phyloP scores from a whole-genome alignment of 2,797 vertebrate genomes.

The Micrastur ruficollis region DNA sequence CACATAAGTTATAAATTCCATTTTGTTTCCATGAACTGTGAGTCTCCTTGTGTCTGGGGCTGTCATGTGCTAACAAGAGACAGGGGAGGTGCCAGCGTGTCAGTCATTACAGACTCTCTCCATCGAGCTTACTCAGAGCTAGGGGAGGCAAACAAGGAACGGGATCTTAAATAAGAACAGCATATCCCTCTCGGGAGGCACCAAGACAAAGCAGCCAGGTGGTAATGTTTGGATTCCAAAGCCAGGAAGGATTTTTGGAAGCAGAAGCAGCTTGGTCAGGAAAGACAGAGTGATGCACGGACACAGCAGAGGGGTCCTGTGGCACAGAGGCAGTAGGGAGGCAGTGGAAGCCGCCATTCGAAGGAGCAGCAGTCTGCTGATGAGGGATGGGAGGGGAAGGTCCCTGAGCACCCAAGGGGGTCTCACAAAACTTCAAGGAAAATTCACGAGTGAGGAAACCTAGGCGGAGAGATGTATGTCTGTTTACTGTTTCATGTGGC shows the following conservation, averaged over 20 bases:
- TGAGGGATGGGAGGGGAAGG: rapidly evolving
- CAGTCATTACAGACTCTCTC: conserved; percentile 40
- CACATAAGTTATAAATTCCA: conserved; percentile 32
- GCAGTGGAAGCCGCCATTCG: neutral
- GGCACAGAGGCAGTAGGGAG: neutral
- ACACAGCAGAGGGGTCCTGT: neutral
- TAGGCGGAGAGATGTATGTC: neutral
- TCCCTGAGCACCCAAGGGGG: neutral
- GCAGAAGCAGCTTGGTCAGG: neutral
- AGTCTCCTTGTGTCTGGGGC: conserved; percentile 21
- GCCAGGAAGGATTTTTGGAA: neutral
- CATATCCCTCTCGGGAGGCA: neutral
- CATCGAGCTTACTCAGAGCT: neutral
- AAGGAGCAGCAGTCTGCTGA: neutral
- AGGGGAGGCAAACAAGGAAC: neutral
- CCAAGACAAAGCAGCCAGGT: neutral
- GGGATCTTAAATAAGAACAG: neutral
- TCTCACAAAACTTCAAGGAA: neutral
- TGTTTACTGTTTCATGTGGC: neutral
- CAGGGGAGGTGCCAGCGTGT: conserved; percentile 26
- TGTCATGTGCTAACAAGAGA: conserved; percentile 59
- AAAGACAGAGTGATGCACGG: neutral
- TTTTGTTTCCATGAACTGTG: conserved; percentile 49
- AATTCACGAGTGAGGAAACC: neutral
- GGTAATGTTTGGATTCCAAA: conserved; percentile 7